phyloP scores from a whole-genome alignment of 1,140 invertebrate genomes.

The Ceratina australensis region DNA sequence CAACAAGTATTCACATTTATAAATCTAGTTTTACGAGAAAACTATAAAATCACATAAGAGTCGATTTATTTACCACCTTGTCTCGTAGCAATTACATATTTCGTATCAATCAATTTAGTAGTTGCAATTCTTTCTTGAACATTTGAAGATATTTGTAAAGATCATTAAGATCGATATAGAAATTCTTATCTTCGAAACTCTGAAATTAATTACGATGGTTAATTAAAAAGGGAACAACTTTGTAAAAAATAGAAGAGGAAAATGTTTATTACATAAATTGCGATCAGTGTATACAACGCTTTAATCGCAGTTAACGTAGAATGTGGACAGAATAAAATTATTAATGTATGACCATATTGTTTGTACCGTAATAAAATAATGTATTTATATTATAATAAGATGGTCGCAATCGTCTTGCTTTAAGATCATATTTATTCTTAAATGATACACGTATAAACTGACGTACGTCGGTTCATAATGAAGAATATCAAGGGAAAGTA shows the following conservation, averaged over 20 bases:
- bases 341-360: slow-evolving; percentile 3
- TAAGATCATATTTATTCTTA: background rate
- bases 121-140: too few species aligned
- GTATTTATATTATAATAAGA: slow-evolving; percentile 21
- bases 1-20: too few species aligned
- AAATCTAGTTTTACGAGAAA: too few species aligned
- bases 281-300: slow-evolving; percentile 58
- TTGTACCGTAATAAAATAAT: slow-evolving; percentile 37
- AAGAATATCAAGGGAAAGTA: background rate
- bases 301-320: slow-evolving; percentile 36
- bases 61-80: too few species aligned
- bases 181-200: background rate
- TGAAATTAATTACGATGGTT: background rate
- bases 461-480: background rate
- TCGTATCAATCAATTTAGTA: too few species aligned
- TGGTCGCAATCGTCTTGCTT: slow-evolving; percentile 46
- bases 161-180: too few species aligned
- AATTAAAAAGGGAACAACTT: slow-evolving; percentile 29
- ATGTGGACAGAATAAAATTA: slow-evolving; percentile 32
- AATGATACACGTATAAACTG: background rate
- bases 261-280: slow-evolving; percentile 68
- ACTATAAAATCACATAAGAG: too few species aligned
- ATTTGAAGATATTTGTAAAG: too few species aligned
- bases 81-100: too few species aligned
- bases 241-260: slow-evolving; percentile 70